These are phyloP conservation scores for Eira barbara DNA, from an alignment of 2,113 vertebrate species.

Conservation along the genomic window DNA sequence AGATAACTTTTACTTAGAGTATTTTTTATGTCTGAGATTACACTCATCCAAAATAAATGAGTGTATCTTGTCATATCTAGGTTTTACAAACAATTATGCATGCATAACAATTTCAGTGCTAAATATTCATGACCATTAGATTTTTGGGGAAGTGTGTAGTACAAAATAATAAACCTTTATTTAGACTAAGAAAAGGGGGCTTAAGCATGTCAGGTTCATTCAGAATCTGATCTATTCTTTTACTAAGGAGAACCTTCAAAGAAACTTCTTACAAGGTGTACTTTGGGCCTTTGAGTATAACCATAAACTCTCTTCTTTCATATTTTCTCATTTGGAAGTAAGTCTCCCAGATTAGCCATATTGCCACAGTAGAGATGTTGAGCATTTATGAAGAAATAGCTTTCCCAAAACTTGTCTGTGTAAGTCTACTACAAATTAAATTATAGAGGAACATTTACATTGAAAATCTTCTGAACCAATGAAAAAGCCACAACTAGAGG, in stretches of 20 bases:
- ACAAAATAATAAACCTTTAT: not conserved
- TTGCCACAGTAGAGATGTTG: not conserved
- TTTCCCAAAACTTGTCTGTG: not conserved
- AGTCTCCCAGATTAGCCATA: not conserved
- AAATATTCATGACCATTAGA: not conserved
- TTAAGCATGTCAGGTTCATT: not conserved
- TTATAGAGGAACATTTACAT: not conserved
- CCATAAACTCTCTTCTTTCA: not conserved
- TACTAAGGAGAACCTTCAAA: not conserved
- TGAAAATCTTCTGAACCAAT: not conserved
- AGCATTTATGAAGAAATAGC: conserved; percentile 6
- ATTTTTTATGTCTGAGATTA: not conserved
- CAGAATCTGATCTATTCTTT: not conserved
- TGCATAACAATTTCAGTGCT: not conserved
- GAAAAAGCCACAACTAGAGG: not conserved
- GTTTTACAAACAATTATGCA: not conserved
- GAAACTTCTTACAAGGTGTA: not conserved
- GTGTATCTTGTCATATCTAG: not conserved
- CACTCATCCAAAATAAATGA: not conserved
- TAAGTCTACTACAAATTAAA: conserved; percentile 19
- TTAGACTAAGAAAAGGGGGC: not conserved
- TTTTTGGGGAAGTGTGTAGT: not conserved
- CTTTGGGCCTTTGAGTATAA: not conserved
- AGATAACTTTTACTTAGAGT: not conserved
- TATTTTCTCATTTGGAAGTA: not conserved